These are phyloP conservation scores for Emydoidea blandingii DNA, from an alignment of 2,797 vertebrate species.

Conservation along the genomic window DNA sequence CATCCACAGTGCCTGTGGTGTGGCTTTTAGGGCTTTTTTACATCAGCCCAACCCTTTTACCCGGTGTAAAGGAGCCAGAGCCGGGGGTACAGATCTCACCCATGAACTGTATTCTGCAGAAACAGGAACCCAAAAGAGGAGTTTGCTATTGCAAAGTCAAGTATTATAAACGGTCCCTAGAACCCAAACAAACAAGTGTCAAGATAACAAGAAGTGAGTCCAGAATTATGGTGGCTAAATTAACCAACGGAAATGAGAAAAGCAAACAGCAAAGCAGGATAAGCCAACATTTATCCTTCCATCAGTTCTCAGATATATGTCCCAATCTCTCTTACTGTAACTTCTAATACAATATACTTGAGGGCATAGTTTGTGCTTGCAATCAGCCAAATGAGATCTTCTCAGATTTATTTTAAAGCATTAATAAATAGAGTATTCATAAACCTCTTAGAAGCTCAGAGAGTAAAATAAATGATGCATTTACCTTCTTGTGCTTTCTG, in stretches of 20 bases:
- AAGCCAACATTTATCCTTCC: neutral
- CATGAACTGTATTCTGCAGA: neutral
- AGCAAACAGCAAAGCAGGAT: slow-evolving; percentile 14
- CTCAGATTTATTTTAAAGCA: neutral
- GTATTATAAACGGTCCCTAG: neutral
- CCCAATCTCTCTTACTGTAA: neutral
- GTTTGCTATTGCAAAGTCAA: neutral
- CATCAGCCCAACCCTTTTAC: neutral
- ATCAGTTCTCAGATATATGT: neutral
- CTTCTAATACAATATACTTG: neutral
- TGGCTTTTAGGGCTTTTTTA: neutral
- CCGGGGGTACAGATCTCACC: neutral
- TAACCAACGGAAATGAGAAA: neutral
- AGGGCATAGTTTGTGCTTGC: neutral
- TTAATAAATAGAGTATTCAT: neutral
- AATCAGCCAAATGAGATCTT: neutral
- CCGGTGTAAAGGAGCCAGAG: neutral
- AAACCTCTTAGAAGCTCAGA: rapidly evolving
- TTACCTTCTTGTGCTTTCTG: slow-evolving; percentile 87
- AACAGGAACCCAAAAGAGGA: neutral
- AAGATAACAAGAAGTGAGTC: neutral
- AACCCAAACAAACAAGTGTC: neutral
- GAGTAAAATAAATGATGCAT: neutral
- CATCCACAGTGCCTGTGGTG: neutral
- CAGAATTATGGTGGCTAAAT: neutral